Percentiles rank a stretch among this genome's conserved stretches.
Conservation (phyloP, 2,113 vertebrate genomes). For the Diadophis punctatus region DNA sequence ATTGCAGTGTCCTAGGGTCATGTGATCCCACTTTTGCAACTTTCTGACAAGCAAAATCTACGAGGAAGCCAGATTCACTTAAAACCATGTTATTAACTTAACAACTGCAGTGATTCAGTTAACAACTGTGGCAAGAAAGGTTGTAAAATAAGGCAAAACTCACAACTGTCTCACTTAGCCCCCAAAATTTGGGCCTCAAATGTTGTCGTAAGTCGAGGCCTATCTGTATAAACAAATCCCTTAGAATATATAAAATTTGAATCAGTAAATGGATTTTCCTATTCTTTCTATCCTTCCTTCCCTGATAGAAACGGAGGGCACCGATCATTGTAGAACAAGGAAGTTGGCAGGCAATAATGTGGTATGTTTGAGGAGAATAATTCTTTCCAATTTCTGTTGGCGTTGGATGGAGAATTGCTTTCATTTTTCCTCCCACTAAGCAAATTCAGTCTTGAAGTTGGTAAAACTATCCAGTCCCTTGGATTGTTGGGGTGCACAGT, state of each 20-base stretch:
- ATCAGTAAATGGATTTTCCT: not conserved
- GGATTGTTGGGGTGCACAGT: not conserved
- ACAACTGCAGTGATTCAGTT: not conserved
- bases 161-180: too few relatives aligned
- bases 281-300: not conserved
- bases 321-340: not conserved
- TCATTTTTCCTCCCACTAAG: not conserved
- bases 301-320: constrained; percentile 14
- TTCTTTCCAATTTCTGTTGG: not conserved
- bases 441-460: not conserved
- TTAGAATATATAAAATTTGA: not conserved
- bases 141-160: too few relatives aligned
- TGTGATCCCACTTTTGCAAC: not conserved
- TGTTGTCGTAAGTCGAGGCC: not conserved
- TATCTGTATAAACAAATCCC: not conserved
- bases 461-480: not conserved
- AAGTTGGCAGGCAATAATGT: not conserved
- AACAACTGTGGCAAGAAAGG: too few relatives aligned
- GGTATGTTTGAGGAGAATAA: constrained; percentile 9
- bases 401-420: not conserved
- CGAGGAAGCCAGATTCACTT: not conserved
- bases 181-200: not conserved
- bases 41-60: not conserved
- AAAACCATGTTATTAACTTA: not conserved
- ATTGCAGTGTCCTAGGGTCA: not conserved